Percentiles rank a stretch among this genome's conserved stretches.
Conservation (phyloP, 2,888 invertebrate species). For the Caenorhabditis sulstoni region DNA sequence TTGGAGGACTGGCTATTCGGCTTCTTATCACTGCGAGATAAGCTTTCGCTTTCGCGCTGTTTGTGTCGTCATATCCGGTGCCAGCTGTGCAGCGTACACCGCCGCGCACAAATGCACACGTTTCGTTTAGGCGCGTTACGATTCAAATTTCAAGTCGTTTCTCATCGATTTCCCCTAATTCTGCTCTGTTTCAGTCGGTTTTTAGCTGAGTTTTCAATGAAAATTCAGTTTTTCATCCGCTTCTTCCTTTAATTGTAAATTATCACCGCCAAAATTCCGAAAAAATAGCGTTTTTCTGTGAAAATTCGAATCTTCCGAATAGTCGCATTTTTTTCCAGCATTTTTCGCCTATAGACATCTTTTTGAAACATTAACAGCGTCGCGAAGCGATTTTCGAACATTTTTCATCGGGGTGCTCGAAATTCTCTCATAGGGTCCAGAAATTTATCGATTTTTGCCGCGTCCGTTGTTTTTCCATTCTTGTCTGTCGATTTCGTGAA, state of each 20-base stretch:
- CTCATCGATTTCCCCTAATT: background rate
- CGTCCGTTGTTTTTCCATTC: background rate
- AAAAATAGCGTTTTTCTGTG: too few species aligned
- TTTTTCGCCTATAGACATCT: too few species aligned
- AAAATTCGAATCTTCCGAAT: too few species aligned
- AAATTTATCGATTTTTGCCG: background rate
- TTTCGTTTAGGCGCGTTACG: constrained; percentile 4
- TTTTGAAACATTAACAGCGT: too few species aligned
- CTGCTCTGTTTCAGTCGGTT: background rate
- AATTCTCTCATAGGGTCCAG: too few species aligned
- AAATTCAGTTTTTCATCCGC: background rate
- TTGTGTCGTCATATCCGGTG: constrained; percentile 39
- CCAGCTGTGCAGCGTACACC: constrained; percentile 6
- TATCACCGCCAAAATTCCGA: too few species aligned
- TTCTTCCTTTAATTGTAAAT: too few species aligned
- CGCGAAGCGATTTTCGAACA: too few species aligned
- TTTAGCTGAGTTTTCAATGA: background rate
- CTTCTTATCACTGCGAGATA: background rate
- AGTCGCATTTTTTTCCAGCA: too few species aligned
- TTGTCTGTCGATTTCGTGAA: constrained; percentile 5
- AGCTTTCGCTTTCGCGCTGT: constrained; percentile 51
- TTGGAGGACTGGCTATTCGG: constrained; percentile 15
- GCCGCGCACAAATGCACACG: constrained; percentile 29
- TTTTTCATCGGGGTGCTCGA: too few species aligned
- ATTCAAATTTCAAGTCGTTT: constrained; percentile 23